A percentile compares a stretch with the other conserved stretches of the same genome.
phyloP scores from a whole-genome alignment of 2,888 invertebrate species.

The Chelonus formosanus region DNA sequence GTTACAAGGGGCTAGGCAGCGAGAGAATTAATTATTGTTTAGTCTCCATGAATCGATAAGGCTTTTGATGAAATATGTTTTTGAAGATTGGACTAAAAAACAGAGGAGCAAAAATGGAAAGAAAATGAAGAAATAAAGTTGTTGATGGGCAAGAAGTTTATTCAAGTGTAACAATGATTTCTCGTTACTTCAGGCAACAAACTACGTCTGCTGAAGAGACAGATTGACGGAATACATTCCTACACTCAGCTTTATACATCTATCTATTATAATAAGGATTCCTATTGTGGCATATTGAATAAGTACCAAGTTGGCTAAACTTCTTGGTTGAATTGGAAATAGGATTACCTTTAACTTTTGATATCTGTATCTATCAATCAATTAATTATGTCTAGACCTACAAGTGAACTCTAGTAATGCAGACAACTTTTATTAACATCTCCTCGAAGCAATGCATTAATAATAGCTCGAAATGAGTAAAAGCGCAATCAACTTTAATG shows the following conservation, averaged over 20 bases:
- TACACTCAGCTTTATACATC: conserved; percentile 5
- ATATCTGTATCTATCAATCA: conserved; percentile 15
- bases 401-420: conserved; percentile 6
- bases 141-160: conserved; percentile 22
- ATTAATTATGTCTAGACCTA: conserved; percentile 14
- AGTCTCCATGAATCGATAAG: too few species aligned
- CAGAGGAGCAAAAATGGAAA: too few species aligned
- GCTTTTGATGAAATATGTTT: too few species aligned
- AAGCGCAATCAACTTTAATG: not conserved
- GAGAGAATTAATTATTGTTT: too few species aligned
- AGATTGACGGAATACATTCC: conserved; percentile 24
- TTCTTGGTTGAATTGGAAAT: conserved; percentile 2
- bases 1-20: too few species aligned
- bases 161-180: conserved; percentile 39
- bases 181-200: conserved; percentile 36
- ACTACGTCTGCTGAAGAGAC: conserved; percentile 18
- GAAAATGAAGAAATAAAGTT: not conserved
- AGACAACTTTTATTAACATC: not conserved
- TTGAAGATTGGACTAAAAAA: too few species aligned
- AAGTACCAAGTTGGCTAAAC: conserved; percentile 4
- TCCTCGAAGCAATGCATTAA: not conserved
- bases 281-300: conserved; percentile 22
- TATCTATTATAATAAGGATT: conserved; percentile 1
- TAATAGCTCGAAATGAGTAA: conserved; percentile 6
- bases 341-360: conserved; percentile 2